A percentile compares a stretch with the other conserved stretches of the same genome.
phyloP scores from a whole-genome alignment of 2,113 vertebrate species.

The Zeus faber region DNA sequence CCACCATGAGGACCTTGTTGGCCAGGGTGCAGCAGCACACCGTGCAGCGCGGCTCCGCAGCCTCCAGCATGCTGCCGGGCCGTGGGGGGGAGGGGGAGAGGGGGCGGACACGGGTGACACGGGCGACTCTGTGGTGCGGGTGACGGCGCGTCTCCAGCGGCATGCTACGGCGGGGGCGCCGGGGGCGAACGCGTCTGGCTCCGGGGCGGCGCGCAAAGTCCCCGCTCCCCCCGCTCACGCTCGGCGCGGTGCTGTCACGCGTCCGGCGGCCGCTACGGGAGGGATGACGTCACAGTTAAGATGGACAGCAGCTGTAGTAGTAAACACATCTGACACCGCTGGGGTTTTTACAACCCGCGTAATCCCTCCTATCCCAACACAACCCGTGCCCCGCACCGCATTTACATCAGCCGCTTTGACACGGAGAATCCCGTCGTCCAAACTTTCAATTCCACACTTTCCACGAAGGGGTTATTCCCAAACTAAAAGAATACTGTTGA shows the following conservation, averaged over 20 bases:
- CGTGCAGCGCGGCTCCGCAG: slow-evolving; percentile 58
- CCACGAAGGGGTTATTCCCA: too few relatives aligned
- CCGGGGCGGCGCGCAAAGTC: background rate
- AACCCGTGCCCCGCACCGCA: too few relatives aligned
- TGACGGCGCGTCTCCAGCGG: background rate
- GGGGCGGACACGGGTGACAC: too few relatives aligned
- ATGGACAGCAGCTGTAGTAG: slow-evolving; percentile 25
- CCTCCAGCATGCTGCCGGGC: slow-evolving; percentile 47
- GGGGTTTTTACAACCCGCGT: background rate
- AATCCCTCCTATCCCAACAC: background rate
- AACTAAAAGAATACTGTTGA: too few relatives aligned
- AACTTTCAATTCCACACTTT: too few relatives aligned
- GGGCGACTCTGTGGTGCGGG: background rate
- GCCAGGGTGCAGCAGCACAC: slow-evolving; percentile 71
- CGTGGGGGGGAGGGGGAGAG: background rate
- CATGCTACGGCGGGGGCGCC: background rate
- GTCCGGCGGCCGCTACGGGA: background rate
- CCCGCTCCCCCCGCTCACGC: background rate
- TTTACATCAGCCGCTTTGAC: too few relatives aligned
- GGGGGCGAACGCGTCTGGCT: background rate
- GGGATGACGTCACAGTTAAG: slow-evolving; percentile 43
- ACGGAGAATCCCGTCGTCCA: too few relatives aligned
- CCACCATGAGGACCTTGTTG: slow-evolving; percentile 67
- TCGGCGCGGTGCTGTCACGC: background rate
- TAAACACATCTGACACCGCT: slow-evolving; percentile 37